A percentile compares a stretch with the other conserved stretches of the same genome.
phyloP scores from a whole-genome alignment of 2,113 vertebrate species.

The Cinclus cinclus region DNA sequence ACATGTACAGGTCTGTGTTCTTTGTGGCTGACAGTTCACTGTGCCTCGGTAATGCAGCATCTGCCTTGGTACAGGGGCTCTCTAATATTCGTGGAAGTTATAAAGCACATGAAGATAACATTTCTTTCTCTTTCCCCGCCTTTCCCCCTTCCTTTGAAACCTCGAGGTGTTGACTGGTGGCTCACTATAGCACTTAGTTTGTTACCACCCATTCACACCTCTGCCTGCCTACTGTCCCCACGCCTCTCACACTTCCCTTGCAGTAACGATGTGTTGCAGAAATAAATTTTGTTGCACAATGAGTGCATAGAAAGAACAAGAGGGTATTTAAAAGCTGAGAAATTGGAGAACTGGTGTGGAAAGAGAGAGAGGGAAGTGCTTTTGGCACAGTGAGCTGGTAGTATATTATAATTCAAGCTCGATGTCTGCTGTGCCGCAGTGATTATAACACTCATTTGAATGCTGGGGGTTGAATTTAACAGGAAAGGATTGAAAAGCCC shows the following conservation, averaged over 20 bases:
- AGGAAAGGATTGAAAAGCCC: neutral
- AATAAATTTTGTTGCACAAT: constrained; percentile 55
- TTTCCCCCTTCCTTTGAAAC: neutral
- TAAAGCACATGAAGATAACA: neutral
- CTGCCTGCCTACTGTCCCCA: constrained; percentile 21
- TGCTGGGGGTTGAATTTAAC: neutral
- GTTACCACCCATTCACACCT: constrained; percentile 63
- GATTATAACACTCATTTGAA: constrained; percentile 18
- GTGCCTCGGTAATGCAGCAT: constrained; percentile 35
- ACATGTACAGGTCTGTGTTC: constrained; percentile 11
- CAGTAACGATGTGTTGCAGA: constrained; percentile 57
- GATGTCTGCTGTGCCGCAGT: neutral
- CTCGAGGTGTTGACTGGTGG: constrained; percentile 51
- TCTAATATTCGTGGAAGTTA: neutral
- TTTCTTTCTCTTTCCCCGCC: neutral
- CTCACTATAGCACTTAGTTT: constrained; percentile 25
- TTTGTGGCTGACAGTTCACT: constrained; percentile 30
- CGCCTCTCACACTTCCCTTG: constrained; percentile 38
- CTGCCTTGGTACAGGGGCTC: constrained; percentile 38
- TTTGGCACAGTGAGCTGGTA: constrained; percentile 7
- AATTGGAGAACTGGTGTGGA: constrained; percentile 29
- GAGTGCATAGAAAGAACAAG: constrained; percentile 49
- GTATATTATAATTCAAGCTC: constrained; percentile 32
- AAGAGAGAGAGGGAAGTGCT: constrained; percentile 27
- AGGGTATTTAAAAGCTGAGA: constrained; percentile 58